Evolutionary conservation across 2,113 vertebrate species (phyloP).

Genomic region (Triplophysa dalaica): DNA sequence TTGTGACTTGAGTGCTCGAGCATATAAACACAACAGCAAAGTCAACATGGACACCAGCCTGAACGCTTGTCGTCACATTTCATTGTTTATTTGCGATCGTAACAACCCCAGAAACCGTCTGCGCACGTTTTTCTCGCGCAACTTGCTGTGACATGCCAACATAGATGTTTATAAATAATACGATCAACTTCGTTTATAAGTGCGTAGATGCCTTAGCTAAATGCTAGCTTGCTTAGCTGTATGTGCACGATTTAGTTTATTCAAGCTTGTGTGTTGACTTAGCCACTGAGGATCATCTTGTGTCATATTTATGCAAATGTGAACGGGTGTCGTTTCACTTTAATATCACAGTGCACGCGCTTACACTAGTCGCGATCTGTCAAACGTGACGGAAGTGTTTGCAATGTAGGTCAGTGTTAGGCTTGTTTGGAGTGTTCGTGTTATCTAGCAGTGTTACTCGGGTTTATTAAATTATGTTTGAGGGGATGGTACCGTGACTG

Average conservation of each 20-base stretch:
- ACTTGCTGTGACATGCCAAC: background rate
- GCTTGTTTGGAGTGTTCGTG: background rate
- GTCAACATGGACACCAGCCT: conserved; percentile 28
- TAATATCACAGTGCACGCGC: background rate
- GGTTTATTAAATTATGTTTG: no score
- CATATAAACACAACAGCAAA: conserved; percentile 15
- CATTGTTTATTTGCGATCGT: background rate
- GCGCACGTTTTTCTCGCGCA: background rate
- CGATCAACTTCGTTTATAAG: background rate
- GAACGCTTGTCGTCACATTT: background rate
- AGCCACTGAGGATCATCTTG: background rate
- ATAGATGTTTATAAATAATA: background rate
- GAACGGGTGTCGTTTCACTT: background rate
- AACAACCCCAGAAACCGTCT: background rate
- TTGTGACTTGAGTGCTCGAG: background rate
- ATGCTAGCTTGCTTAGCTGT: conserved; percentile 27
- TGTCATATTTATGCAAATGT: background rate
- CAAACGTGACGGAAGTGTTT: background rate
- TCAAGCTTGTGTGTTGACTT: background rate
- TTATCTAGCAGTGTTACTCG: no score
- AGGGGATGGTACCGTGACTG: no score
- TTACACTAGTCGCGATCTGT: background rate
- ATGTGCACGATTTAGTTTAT: background rate
- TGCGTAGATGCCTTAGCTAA: conserved; percentile 15
- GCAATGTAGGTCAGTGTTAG: background rate